phyloP scores from a whole-genome alignment of 2,888 invertebrate genomes.

The Drosophila setosimentum region DNA sequence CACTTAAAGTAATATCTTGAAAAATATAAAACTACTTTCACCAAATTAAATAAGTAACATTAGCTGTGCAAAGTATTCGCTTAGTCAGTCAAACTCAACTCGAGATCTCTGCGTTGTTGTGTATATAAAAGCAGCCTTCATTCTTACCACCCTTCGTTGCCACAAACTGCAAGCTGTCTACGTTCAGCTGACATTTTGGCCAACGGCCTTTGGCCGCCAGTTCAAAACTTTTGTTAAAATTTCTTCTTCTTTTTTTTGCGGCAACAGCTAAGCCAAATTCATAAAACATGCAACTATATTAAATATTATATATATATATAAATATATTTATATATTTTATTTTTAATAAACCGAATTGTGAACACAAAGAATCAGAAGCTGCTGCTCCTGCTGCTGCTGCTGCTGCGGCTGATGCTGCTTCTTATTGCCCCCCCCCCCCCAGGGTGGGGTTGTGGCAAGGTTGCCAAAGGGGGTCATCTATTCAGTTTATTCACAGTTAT shows the following conservation, averaged over 20 bases:
- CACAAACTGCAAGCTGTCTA: slow-evolving; percentile 57
- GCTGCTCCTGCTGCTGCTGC: slow-evolving; percentile 14
- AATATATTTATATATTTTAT: neutral
- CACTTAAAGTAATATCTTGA: neutral
- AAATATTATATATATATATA: neutral
- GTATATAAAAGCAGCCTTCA: neutral
- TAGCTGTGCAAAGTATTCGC: neutral
- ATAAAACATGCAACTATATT: slow-evolving; percentile 8
- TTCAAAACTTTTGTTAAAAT: slow-evolving; percentile 52
- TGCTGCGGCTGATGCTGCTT: slow-evolving; percentile 4
- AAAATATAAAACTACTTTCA: neutral
- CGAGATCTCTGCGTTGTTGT: neutral
- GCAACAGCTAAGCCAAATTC: slow-evolving; percentile 32
- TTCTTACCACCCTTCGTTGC: neutral
- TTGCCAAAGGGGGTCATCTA: slow-evolving; percentile 54
- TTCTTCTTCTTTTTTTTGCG: slow-evolving; percentile 38
- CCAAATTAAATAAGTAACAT: neutral
- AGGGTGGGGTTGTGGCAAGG: slow-evolving; percentile 46
- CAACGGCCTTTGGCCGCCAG: slow-evolving; percentile 50
- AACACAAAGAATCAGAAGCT: slow-evolving; percentile 39
- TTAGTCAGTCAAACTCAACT: neutral
- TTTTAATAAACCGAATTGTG: slow-evolving; percentile 50
- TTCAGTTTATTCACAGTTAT: slow-evolving; percentile 72
- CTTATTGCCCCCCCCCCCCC: slow-evolving; percentile 39
- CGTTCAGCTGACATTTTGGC: slow-evolving; percentile 69